Conservation (phyloP, 2,113 vertebrate genomes). For the Macrotis lagotis region DNA sequence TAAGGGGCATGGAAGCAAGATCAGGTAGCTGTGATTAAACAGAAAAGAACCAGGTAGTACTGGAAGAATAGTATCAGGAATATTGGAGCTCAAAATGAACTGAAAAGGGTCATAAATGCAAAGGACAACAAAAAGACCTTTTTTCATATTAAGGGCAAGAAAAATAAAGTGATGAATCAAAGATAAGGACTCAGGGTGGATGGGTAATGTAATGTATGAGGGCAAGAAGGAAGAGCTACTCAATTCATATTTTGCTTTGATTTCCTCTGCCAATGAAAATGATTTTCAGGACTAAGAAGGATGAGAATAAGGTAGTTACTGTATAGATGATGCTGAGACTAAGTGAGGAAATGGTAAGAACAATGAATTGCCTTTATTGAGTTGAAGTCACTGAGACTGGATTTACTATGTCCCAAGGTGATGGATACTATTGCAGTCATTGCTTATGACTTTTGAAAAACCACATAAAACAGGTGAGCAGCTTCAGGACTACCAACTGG, state of each 20-base stretch:
- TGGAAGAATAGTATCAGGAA: background rate
- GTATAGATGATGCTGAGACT: background rate
- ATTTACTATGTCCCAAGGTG: background rate
- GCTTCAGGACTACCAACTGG: background rate
- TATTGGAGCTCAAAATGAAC: background rate
- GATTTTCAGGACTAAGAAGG: background rate
- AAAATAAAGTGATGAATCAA: constrained; percentile 15
- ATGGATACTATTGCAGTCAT: background rate
- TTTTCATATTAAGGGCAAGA: constrained; percentile 22
- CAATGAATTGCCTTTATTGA: background rate
- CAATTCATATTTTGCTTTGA: background rate
- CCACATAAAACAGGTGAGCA: background rate
- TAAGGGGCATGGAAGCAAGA: background rate
- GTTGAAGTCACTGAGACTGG: background rate
- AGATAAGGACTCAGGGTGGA: background rate
- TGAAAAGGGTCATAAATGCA: background rate
- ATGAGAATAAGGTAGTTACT: background rate
- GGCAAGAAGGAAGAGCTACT: background rate
- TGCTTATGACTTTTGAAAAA: background rate
- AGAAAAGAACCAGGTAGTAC: background rate
- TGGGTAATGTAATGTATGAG: background rate
- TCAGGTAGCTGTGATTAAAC: background rate
- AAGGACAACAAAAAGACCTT: background rate
- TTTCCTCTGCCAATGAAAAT: background rate
- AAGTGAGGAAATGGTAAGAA: background rate